Percentiles rank a stretch among this genome's conserved stretches.
Evolutionary conservation across 2,113 vertebrate genomes (phyloP).

Genomic region (Podarcis muralis): DNA sequence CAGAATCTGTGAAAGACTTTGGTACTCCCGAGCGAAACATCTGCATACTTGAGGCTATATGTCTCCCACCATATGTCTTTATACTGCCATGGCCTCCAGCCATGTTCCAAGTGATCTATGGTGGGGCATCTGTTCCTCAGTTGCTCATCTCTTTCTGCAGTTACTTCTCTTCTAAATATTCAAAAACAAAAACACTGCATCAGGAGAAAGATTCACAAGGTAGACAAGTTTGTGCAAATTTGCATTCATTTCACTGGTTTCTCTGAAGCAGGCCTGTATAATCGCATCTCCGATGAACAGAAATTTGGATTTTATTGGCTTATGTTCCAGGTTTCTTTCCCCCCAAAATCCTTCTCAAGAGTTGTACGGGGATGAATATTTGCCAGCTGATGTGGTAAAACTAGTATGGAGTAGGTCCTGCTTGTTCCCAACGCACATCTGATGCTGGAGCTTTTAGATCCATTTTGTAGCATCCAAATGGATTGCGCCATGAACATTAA

Average conservation of each 20-base stretch:
- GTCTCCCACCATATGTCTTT: neutral
- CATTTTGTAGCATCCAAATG: too few species aligned
- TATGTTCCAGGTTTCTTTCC: neutral
- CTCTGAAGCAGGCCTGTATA: neutral
- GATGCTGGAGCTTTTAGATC: too few species aligned
- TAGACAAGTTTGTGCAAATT: neutral
- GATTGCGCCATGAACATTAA: neutral
- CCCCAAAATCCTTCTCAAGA: neutral
- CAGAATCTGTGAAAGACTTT: neutral
- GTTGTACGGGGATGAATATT: neutral
- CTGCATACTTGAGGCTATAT: neutral
- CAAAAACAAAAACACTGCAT: neutral
- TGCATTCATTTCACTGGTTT: slow-evolving; percentile 1
- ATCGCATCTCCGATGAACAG: neutral
- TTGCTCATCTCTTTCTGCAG: neutral
- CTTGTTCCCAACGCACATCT: neutral
- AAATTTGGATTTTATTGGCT: neutral
- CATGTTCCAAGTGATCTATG: neutral
- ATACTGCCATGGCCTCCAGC: too few species aligned
- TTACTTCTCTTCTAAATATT: neutral
- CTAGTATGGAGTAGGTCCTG: neutral
- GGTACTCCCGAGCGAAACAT: neutral
- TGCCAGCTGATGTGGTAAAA: neutral
- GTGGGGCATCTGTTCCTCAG: neutral
- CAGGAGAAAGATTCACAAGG: neutral